phyloP scores from a whole-genome alignment of 2,113 vertebrate species.

The Psittacara wagleri region DNA sequence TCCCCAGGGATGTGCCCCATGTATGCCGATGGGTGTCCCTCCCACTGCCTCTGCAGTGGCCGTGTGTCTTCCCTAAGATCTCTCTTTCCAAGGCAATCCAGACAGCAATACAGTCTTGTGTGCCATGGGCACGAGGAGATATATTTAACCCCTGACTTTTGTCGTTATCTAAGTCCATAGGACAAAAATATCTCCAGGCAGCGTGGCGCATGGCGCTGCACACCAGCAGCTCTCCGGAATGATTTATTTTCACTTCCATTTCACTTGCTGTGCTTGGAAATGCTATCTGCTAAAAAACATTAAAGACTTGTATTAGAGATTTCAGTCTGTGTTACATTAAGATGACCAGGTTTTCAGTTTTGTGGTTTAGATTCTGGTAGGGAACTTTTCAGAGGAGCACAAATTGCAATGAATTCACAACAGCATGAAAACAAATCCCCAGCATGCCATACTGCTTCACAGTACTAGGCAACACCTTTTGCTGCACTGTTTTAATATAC shows the following conservation, averaged over 20 bases:
- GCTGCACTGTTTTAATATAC: neutral
- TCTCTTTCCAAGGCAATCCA: neutral
- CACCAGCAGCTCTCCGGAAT: neutral
- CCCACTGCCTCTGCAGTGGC: accelerated
- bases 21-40: accelerated
- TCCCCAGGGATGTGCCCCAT: accelerated
- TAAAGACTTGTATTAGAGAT: neutral
- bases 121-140: neutral
- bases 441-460: neutral
- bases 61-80: accelerated
- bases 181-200: constrained; percentile 1
- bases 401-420: neutral
- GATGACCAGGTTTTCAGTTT: neutral
- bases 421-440: neutral
- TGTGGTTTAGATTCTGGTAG: neutral
- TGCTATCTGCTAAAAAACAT: neutral
- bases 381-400: neutral
- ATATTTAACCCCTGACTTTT: neutral
- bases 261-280: neutral
- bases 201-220: neutral
- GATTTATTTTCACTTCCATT: neutral
- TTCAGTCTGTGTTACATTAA: neutral
- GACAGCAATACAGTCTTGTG: accelerated
- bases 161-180: neutral
- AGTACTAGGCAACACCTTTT: neutral